Evolutionary conservation across 2,797 vertebrate species (phyloP).

Genomic region (Heterohyrax brucei): DNA sequence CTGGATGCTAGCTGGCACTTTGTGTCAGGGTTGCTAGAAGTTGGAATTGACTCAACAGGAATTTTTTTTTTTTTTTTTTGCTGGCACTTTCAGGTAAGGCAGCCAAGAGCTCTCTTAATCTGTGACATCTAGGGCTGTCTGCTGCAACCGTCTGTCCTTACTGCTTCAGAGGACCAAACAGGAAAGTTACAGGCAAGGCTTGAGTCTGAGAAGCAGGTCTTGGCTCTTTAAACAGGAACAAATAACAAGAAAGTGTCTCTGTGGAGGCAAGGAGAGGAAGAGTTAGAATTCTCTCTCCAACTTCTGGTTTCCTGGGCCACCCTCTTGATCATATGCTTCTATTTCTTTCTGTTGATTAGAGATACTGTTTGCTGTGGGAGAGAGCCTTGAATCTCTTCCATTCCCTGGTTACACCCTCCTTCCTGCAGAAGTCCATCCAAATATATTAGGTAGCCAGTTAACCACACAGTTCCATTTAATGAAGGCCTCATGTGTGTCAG

Average conservation of each 20-base stretch:
- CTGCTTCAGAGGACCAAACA: not conserved
- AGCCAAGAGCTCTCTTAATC: not conserved
- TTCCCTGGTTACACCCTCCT: not conserved
- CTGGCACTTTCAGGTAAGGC: not conserved
- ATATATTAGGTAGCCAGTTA: not conserved
- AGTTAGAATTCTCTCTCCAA: not conserved
- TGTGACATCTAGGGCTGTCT: too few relatives aligned
- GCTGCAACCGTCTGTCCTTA: not conserved
- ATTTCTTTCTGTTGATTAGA: not conserved
- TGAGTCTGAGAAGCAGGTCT: not conserved
- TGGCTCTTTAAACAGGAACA: not conserved
- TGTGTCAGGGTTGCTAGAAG: too few relatives aligned
- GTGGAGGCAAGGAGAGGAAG: not conserved
- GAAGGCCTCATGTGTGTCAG: too few relatives aligned
- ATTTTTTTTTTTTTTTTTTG: too few relatives aligned
- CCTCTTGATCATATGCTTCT: not conserved
- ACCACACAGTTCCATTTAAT: too few relatives aligned
- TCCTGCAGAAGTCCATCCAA: not conserved
- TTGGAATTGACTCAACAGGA: too few relatives aligned
- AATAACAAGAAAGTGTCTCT: not conserved
- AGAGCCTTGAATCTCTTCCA: not conserved
- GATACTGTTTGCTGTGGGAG: not conserved
- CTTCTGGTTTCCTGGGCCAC: not conserved
- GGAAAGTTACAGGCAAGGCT: not conserved
- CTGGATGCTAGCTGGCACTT: not conserved